Conservation (phyloP, 23 tunicate genomes). For the Ascidia mentula region DNA sequence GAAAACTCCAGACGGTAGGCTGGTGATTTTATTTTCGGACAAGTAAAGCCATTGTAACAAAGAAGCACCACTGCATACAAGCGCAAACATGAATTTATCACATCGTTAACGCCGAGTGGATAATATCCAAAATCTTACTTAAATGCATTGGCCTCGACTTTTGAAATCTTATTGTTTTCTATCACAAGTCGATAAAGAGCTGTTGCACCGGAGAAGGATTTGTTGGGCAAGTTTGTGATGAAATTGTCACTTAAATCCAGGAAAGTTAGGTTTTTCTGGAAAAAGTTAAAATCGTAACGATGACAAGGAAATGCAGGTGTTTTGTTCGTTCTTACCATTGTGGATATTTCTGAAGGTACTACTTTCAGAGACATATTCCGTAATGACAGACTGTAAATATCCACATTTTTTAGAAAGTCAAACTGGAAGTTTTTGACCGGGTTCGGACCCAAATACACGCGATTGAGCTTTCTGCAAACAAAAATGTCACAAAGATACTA, state of each 20-base stretch:
- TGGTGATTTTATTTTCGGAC: slow-evolving; percentile 53
- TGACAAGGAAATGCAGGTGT: background rate
- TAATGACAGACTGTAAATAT: slow-evolving; percentile 28
- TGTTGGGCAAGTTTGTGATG: slow-evolving; percentile 42
- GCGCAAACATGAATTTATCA: background rate
- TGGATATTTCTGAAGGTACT: slow-evolving; percentile 23
- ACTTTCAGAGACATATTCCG: slow-evolving; percentile 55
- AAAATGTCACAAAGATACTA: background rate
- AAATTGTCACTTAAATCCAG: slow-evolving; percentile 74
- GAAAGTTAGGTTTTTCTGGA: slow-evolving; percentile 44
- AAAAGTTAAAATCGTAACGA: background rate
- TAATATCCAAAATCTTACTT: slow-evolving; percentile 37
- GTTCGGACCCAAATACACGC: slow-evolving; percentile 72
- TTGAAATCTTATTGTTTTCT: slow-evolving; percentile 51
- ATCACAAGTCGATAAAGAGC: slow-evolving; percentile 21
- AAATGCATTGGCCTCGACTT: slow-evolving; percentile 64
- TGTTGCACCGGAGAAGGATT: slow-evolving; percentile 26
- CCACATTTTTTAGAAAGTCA: slow-evolving; percentile 38
- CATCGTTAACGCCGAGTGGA: background rate
- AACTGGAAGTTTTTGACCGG: slow-evolving; percentile 51
- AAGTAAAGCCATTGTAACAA: slow-evolving; percentile 33
- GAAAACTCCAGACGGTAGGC: slow-evolving; percentile 40
- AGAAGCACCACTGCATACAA: slow-evolving; percentile 58
- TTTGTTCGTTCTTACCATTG: slow-evolving; percentile 3
- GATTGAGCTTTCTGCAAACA: slow-evolving; percentile 31